These are phyloP conservation scores for Caerostris extrusa DNA, from an alignment of 1,140 invertebrate species.

Conservation along the genomic window DNA sequence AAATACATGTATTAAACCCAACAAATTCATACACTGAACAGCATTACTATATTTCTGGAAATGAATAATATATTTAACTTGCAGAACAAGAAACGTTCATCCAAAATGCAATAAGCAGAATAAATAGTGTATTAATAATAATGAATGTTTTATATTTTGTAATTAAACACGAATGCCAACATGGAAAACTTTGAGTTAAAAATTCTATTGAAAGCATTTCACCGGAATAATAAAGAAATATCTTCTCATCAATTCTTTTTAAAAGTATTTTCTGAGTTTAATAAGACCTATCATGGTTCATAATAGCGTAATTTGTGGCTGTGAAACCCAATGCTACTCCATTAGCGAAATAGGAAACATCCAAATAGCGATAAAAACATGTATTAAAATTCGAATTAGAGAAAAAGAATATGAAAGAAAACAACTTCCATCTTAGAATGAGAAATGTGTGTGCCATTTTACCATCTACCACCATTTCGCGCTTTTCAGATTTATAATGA, in stretches of 20 bases:
- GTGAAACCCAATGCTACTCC: background rate
- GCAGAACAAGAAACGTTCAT: no score
- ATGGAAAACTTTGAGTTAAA: no score
- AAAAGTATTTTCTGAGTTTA: background rate
- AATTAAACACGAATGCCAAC: no score
- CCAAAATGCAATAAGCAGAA: no score
- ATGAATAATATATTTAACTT: no score
- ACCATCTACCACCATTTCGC: background rate
- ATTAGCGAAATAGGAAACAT: background rate
- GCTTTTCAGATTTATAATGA: conserved; percentile 4
- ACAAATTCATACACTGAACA: no score
- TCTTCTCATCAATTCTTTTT: background rate
- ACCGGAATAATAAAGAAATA: background rate
- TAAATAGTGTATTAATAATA: no score
- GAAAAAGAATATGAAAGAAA: background rate
- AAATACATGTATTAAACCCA: no score
- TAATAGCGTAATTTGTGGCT: background rate
- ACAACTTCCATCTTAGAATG: background rate
- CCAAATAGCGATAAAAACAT: background rate
- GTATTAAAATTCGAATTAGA: background rate
- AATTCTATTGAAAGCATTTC: no score
- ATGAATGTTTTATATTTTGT: no score
- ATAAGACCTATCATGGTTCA: background rate
- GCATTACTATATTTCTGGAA: no score
- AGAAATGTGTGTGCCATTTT: background rate